Percentiles rank a stretch among this genome's conserved stretches.
Conservation (phyloP, 2,113 vertebrate species). For the Paracanthobrama guichenoti region DNA sequence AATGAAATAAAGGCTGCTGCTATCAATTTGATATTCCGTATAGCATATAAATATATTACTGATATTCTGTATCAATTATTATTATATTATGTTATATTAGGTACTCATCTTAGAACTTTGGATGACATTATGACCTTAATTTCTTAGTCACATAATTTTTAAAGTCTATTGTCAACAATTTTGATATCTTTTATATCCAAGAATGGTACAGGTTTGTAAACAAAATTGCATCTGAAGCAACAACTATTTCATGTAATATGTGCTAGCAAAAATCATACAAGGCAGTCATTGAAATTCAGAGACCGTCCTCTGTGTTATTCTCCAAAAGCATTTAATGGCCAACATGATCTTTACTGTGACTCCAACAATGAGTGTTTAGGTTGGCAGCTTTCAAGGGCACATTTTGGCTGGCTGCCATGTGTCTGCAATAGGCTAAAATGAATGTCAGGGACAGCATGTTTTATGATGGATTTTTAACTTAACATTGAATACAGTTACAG, state of each 20-base stretch:
- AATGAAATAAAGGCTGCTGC: not conserved
- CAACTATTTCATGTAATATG: constrained; percentile 11
- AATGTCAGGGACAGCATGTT: constrained; percentile 31
- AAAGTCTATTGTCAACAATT: not conserved
- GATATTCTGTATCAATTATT: not conserved
- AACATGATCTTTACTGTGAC: constrained; percentile 50
- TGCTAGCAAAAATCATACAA: not conserved
- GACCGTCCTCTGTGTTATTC: constrained; percentile 28
- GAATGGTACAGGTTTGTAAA: not conserved
- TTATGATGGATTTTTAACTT: constrained; percentile 43
- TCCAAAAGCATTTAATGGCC: constrained; percentile 53
- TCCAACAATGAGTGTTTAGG: constrained; percentile 38
- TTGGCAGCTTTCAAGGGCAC: constrained; percentile 47
- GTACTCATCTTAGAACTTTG: not conserved
- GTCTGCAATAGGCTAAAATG: constrained; percentile 28
- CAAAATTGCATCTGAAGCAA: not conserved
- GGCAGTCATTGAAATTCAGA: constrained; percentile 54
- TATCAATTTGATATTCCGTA: not conserved
- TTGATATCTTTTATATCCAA: not conserved
- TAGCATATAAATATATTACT: not conserved
- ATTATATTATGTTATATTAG: not conserved
- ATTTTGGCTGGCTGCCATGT: constrained; percentile 51
- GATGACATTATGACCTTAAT: too few species aligned
- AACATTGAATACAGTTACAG: not conserved
- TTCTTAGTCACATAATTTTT: too few species aligned